Percentiles rank a stretch among this genome's conserved stretches.
Evolutionary conservation across 2,797 vertebrate species (phyloP).

Genomic region (Gorsachius magnificus): DNA sequence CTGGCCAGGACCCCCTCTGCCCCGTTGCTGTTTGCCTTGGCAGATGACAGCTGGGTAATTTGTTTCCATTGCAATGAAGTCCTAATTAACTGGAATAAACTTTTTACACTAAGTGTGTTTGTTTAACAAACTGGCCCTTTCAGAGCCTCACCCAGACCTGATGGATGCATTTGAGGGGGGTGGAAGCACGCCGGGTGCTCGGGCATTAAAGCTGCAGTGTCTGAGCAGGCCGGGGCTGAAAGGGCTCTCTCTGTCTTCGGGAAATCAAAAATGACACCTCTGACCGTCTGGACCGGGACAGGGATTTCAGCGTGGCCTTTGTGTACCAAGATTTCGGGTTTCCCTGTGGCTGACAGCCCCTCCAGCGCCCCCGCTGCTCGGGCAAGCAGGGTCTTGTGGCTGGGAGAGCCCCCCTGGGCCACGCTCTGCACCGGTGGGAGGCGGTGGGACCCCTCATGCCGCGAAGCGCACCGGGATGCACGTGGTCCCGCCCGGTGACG

Average conservation of each 20-base stretch:
- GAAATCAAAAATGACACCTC: conserved; percentile 71
- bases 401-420: not conserved
- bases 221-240: conserved; percentile 59
- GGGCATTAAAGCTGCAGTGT: conserved; percentile 72
- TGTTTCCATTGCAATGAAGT: conserved; percentile 79
- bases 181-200: conserved; percentile 63
- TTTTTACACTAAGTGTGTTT: conserved; percentile 80
- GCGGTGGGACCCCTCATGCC: not conserved
- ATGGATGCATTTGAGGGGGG: conserved; percentile 71
- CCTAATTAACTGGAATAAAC: conserved; percentile 80
- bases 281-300: conserved; percentile 49
- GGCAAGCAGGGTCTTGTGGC: not conserved
- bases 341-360: not conserved
- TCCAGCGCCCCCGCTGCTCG: rapidly evolving
- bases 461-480: rapidly evolving
- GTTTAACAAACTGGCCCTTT: conserved; percentile 79
- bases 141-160: conserved; percentile 73
- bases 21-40: conserved; percentile 71
- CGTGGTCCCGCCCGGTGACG: not conserved
- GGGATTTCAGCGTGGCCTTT: conserved; percentile 45
- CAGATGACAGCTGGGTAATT: conserved; percentile 71
- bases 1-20: conserved; percentile 54
- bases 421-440: rapidly evolving
- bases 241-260: conserved; percentile 71
- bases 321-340: conserved; percentile 59